These are phyloP conservation scores for Panagrolaimus sp. DNA, from an alignment of 1,140 invertebrate species.

Conservation along the genomic window DNA sequence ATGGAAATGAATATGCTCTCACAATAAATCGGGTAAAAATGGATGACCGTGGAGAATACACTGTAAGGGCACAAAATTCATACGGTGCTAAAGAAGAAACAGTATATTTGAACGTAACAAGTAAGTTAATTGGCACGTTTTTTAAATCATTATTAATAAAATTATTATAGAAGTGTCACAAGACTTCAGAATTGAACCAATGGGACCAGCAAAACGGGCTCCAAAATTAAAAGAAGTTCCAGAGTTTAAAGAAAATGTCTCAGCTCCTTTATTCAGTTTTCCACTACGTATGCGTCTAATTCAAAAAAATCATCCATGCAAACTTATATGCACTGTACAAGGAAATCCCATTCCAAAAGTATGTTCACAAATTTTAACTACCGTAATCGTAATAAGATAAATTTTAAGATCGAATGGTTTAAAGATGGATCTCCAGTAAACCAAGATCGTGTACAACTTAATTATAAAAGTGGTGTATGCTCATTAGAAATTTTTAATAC, in stretches of 20 bases:
- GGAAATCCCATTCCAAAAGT: slow-evolving; percentile 87
- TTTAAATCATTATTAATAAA: too few species aligned
- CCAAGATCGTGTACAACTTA: slow-evolving; percentile 81
- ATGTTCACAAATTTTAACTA: slow-evolving; percentile 41
- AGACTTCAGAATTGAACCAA: slow-evolving; percentile 21
- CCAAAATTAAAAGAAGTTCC: slow-evolving; percentile 28
- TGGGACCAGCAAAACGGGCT: slow-evolving; percentile 27
- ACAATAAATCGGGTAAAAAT: slow-evolving; percentile 89
- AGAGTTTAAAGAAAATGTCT: slow-evolving; percentile 41
- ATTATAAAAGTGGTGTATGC: slow-evolving; percentile 82
- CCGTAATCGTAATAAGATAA: not conserved
- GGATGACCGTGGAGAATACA: slow-evolving; percentile 91
- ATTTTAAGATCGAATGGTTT: slow-evolving; percentile 71
- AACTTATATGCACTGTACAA: slow-evolving; percentile 89
- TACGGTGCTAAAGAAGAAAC: slow-evolving; percentile 92
- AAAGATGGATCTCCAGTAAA: slow-evolving; percentile 84
- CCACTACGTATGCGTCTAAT: slow-evolving; percentile 91
- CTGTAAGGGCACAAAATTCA: slow-evolving; percentile 91
- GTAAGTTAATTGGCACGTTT: slow-evolving; percentile 63
- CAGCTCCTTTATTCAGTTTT: slow-evolving; percentile 88
- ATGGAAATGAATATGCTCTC: slow-evolving; percentile 90
- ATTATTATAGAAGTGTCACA: slow-evolving; percentile 69
- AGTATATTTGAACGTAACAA: slow-evolving; percentile 93
- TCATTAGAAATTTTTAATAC: slow-evolving; percentile 92
- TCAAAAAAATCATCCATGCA: slow-evolving; percentile 71